These are phyloP conservation scores for Sylvilagus bachmani DNA, from an alignment of 2,113 vertebrate species.

Conservation along the genomic window DNA sequence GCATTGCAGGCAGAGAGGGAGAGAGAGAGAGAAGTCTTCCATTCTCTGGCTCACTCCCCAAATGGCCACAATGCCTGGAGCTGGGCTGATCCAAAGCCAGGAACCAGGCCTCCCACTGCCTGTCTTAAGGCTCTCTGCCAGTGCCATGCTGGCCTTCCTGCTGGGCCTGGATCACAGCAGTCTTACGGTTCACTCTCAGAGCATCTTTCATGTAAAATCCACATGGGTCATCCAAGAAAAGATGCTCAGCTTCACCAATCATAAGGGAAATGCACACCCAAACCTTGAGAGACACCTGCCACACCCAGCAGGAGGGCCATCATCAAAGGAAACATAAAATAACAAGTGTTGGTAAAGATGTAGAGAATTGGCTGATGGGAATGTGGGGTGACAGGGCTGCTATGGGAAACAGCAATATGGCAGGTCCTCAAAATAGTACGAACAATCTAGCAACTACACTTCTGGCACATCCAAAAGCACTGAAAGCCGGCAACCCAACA, in stretches of 20 bases:
- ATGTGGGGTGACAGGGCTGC: rapidly evolving
- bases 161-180: background rate
- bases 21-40: too few relatives aligned
- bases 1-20: too few relatives aligned
- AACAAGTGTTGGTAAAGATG: rapidly evolving
- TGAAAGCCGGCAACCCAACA: background rate
- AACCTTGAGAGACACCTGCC: background rate
- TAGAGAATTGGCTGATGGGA: background rate
- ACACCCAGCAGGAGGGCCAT: background rate
- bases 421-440: background rate
- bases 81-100: too few relatives aligned
- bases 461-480: background rate
- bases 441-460: background rate
- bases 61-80: too few relatives aligned
- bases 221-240: background rate
- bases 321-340: background rate
- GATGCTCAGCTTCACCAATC: background rate
- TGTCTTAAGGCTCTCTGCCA: background rate
- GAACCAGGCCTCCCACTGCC: too few relatives aligned
- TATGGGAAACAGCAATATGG: background rate
- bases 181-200: background rate
- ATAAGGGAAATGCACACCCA: background rate
- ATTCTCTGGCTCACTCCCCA: too few relatives aligned
- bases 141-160: background rate
- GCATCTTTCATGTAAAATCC: background rate